Base-by-base conservation (phyloP, 2,888 invertebrate genomes). In the Lumbricus terrestris region DNA sequence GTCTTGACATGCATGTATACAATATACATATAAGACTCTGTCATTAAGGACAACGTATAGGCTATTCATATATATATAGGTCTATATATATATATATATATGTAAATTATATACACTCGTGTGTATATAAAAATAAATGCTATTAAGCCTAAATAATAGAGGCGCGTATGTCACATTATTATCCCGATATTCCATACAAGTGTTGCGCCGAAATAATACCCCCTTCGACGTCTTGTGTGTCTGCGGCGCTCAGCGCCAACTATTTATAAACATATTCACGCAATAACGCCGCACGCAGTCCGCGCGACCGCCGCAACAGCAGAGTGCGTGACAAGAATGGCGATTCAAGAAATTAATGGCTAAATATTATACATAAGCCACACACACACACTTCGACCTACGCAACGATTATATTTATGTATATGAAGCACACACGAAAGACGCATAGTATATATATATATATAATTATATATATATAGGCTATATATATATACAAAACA, bases 181-280 rank as follows among this genome's bases (percentile, higher is more conserved):
- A 69, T 69, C 69, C n/a, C 69, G 69, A 69, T 69, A n/a, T 69
- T 69, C 69, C 69, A 69, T 69, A 69, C n/a, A 69, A 69, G n/a
- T 69, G 69, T 69, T n/a, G n/a, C 69, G 29, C 6, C n/a, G n/a
- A 69, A 69, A n/a, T 69, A 69, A n/a, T 69, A 69, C n/a, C 0
- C 29, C 1, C n/a, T n/a, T n/a, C 69, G 69, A 69, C 69, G 69
- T 69, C 69, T 69, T 69, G 29, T 69, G 8, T 69, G 11, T n/a
- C n/a, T n/a, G n/a, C n/a, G n/a, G 69, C 69, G 29, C 11, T 11
- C 6, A 11, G n/a, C 29, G 47, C n/a, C 20, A 20, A 69, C 69
- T 69, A 69, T 69, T 69, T 69, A 69, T 29, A 69, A 69, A 69
- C 29, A 69, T 47, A 47, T 69, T 69, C 69, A 69, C 69, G 69